Percentiles rank a stretch among this genome's conserved stretches.
Conservation (phyloP, 2,888 invertebrate species). For the Pseudolycoriella hygida region DNA sequence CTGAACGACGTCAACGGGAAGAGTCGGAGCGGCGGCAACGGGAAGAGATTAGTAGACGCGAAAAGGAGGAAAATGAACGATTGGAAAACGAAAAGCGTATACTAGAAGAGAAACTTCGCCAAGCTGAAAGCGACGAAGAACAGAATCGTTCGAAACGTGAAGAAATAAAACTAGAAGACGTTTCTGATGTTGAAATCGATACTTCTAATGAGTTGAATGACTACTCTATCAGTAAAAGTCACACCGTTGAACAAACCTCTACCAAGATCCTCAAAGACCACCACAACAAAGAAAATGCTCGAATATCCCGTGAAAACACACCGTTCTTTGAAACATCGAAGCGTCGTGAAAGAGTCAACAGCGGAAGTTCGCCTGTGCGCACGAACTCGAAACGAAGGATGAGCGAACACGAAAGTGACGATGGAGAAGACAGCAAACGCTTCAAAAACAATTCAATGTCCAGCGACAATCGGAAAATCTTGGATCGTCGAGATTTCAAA, state of each 20-base stretch:
- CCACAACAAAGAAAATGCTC: constrained; percentile 11
- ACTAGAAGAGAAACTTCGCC: constrained; percentile 14
- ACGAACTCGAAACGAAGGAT: constrained; percentile 35
- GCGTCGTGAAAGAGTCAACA: constrained; percentile 1
- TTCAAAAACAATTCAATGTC: constrained; percentile 2
- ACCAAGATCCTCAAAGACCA: background rate
- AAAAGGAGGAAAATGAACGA: constrained; percentile 17
- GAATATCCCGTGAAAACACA: constrained; percentile 8
- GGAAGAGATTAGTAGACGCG: constrained; percentile 13
- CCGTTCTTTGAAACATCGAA: constrained; percentile 6
- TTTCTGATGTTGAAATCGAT: background rate
- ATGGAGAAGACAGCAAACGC: constrained; percentile 17
- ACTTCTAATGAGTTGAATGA: background rate
- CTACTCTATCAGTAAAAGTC: background rate
- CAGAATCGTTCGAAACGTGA: background rate
- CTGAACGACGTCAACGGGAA: constrained; percentile 17
- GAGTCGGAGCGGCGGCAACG: constrained; percentile 14
- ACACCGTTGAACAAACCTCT: background rate
- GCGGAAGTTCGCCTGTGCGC: constrained; percentile 1
- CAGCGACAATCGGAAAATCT: constrained; percentile 21
- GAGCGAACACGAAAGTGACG: constrained; percentile 52
- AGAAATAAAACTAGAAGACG: background rate
- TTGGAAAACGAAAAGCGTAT: constrained; percentile 10
- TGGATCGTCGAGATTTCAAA: constrained; percentile 52
- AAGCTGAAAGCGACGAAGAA: background rate